phyloP scores from a whole-genome alignment of 2,797 vertebrate species.

The Manis crassicaudata region DNA sequence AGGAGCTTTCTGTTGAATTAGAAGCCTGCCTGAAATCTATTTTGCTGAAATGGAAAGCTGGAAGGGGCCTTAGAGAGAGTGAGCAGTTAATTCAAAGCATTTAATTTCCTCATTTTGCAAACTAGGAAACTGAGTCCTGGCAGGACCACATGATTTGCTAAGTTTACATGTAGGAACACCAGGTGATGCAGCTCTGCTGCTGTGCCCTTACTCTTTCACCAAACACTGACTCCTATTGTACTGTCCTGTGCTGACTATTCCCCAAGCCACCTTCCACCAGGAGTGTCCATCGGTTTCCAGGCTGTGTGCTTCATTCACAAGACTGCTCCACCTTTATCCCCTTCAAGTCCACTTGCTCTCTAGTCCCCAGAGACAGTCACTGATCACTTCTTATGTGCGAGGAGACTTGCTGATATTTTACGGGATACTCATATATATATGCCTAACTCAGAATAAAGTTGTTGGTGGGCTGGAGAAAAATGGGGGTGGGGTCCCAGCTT shows the following conservation, averaged over 20 bases:
- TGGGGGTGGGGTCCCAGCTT: not conserved
- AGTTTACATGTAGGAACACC: not conserved
- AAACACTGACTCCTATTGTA: not conserved
- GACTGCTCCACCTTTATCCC: not conserved
- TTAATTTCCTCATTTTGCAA: not conserved
- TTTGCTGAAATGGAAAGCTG: not conserved
- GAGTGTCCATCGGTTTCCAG: not conserved
- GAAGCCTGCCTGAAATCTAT: not conserved
- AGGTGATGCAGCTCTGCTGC: not conserved
- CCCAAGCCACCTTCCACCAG: accelerated
- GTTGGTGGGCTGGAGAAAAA: not conserved
- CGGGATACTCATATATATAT: not conserved
- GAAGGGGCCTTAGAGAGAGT: not conserved
- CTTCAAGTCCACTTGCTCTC: not conserved
- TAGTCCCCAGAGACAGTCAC: not conserved
- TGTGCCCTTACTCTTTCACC: not conserved
- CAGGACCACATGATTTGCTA: not conserved
- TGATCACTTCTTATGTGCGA: not conserved
- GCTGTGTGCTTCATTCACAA: not conserved
- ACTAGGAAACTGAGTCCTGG: not conserved
- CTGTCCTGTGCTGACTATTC: not conserved
- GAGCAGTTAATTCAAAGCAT: not conserved
- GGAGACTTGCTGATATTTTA: not conserved
- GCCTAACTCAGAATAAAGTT: not conserved
- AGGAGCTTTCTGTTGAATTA: not conserved